Evolutionary conservation across 2,888 invertebrate genomes (phyloP).

Genomic region (Drosophila incognita): DNA sequence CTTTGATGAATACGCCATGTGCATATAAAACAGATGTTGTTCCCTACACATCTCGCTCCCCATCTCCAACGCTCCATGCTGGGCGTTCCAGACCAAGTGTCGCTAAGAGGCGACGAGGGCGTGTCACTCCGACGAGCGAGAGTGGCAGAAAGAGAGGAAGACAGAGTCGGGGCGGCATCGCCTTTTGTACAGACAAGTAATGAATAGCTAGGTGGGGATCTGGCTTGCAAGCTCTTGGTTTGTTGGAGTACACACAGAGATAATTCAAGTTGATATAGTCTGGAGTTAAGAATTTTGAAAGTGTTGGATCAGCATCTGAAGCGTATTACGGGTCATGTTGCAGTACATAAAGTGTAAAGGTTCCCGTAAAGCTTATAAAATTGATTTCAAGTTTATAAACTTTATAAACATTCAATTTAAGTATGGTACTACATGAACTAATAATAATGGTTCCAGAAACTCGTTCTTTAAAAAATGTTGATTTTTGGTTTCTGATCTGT

Average conservation of each 20-base stretch:
- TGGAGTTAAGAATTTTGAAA: neutral
- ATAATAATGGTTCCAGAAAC: too few species aligned
- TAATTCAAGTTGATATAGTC: neutral
- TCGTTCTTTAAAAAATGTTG: neutral
- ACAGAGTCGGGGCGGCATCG: conserved; percentile 37
- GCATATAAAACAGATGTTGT: conserved; percentile 75
- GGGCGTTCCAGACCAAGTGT: conserved; percentile 47
- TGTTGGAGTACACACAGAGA: conserved; percentile 1
- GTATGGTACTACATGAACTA: too few species aligned
- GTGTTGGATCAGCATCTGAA: neutral
- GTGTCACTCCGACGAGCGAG: conserved; percentile 18
- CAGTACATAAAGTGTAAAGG: neutral
- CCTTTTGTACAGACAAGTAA: conserved; percentile 55
- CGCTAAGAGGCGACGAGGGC: conserved; percentile 52
- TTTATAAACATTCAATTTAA: too few species aligned
- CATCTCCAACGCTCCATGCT: conserved; percentile 34
- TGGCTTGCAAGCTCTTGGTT: conserved; percentile 5
- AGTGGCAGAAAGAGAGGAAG: conserved; percentile 9
- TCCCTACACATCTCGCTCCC: conserved; percentile 16
- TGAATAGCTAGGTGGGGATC: conserved; percentile 61
- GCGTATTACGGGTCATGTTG: neutral
- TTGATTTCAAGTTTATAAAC: too few species aligned
- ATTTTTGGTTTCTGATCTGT: neutral
- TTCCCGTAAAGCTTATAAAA: too few species aligned
- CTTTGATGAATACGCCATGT: conserved; percentile 81